Evolutionary conservation across 2,113 vertebrate species (phyloP).

Genomic region (Bubo blakistoni): DNA sequence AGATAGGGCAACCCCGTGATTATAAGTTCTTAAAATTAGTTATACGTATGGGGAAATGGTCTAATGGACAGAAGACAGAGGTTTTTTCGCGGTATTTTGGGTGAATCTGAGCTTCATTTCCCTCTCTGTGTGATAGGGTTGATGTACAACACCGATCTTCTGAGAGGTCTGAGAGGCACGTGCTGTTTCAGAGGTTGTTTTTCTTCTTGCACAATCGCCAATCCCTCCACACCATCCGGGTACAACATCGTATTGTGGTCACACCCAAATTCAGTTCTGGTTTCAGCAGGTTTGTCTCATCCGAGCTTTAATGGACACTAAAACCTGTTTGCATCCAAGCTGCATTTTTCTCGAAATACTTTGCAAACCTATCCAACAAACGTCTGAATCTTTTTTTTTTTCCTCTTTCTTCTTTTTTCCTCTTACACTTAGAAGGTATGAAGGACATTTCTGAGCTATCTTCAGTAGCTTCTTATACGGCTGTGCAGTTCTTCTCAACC

Average conservation of each 20-base stretch:
- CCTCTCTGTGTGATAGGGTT: not conserved
- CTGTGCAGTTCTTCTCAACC: not conserved
- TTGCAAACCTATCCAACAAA: not conserved
- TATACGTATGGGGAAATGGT: not conserved
- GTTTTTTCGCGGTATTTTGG: not conserved
- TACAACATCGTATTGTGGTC: not conserved
- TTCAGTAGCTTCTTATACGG: not conserved
- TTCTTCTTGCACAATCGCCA: not conserved
- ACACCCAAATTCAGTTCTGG: not conserved
- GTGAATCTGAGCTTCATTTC: not conserved
- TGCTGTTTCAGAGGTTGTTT: not conserved
- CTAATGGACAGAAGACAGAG: not conserved
- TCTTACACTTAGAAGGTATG: not conserved
- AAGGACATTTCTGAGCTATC: not conserved
- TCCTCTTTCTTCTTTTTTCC: not conserved
- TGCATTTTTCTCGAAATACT: not conserved
- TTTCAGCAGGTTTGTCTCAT: not conserved
- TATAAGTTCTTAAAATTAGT: not conserved
- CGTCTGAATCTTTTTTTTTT: no score
- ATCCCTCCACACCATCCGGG: not conserved
- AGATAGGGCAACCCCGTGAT: not conserved
- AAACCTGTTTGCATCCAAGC: not conserved
- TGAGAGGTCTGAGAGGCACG: not conserved
- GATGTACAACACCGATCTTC: not conserved
- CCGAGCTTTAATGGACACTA: not conserved